Conservation (phyloP, 2,113 vertebrate species). For the Leiothrix lutea region DNA sequence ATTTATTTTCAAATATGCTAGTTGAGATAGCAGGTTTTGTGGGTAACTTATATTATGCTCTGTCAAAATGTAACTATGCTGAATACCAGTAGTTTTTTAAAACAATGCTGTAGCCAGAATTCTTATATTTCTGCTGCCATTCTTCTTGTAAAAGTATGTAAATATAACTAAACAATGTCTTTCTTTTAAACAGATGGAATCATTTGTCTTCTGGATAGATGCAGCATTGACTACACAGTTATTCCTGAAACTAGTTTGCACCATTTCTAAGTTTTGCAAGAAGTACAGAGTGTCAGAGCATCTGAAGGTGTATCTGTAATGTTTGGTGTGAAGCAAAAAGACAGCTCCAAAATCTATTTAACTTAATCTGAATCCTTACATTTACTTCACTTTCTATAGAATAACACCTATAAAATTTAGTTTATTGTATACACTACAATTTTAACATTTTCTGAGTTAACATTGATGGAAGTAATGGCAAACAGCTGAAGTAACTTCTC, state of each 20-base stretch:
- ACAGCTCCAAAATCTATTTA: conserved; percentile 34
- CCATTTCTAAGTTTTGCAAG: conserved; percentile 31
- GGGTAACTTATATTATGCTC: conserved; percentile 25
- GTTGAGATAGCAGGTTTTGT: not conserved
- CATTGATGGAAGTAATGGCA: not conserved
- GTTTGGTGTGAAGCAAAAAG: conserved; percentile 39
- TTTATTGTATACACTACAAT: not conserved
- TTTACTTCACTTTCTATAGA: not conserved
- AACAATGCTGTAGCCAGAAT: not conserved
- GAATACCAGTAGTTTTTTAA: not conserved
- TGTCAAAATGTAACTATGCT: not conserved
- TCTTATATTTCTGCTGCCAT: not conserved
- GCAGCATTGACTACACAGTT: conserved; percentile 22
- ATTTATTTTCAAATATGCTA: conserved; percentile 50
- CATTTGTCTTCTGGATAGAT: conserved; percentile 56
- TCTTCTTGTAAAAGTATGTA: conserved; percentile 7
- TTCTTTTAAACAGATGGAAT: conserved; percentile 59
- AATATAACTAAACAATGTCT: not conserved
- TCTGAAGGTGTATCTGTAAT: not conserved
- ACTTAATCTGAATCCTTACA: not conserved
- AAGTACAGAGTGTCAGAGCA: not conserved
- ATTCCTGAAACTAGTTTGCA: conserved; percentile 43
- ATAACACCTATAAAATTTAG: not conserved
- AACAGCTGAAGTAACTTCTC: conserved; percentile 54
- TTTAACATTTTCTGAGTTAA: conserved; percentile 51